Evolutionary conservation across 1,140 invertebrate genomes (phyloP).

Genomic region (Micrasema longulum): DNA sequence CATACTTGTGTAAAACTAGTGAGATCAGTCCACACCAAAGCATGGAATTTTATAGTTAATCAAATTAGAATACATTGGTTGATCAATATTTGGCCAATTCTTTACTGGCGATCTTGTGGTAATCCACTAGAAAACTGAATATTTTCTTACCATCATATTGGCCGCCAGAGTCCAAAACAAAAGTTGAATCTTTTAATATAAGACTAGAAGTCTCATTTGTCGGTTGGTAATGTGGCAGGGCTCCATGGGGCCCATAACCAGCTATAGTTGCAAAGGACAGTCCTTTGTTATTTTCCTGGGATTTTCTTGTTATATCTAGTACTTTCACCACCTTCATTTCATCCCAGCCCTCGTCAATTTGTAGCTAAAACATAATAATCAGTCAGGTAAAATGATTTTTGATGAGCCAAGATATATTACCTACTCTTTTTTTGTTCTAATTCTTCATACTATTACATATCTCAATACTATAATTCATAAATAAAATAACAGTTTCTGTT

Average conservation of each 20-base stretch:
- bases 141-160: conserved; percentile 73
- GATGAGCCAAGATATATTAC: no score
- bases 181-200: conserved; percentile 77
- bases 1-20: no score
- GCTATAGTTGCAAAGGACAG: conserved; percentile 90
- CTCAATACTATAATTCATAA: background rate
- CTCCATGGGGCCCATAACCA: conserved; percentile 88
- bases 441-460: no score
- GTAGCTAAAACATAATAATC: conserved; percentile 54
- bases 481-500: background rate
- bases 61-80: no score
- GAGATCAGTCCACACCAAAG: no score
- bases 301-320: conserved; percentile 75
- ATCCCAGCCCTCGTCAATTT: conserved; percentile 69
- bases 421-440: no score
- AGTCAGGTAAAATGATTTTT: background rate
- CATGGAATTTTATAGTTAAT: no score
- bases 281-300: conserved; percentile 77
- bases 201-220: conserved; percentile 77
- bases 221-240: conserved; percentile 91
- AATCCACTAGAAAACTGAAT: background rate
- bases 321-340: conserved; percentile 77
- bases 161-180: conserved; percentile 80
- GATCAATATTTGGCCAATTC: no score
- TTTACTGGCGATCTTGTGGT: no score